phyloP scores from a whole-genome alignment of 2,113 vertebrate species.

The Corvus hawaiiensis region DNA sequence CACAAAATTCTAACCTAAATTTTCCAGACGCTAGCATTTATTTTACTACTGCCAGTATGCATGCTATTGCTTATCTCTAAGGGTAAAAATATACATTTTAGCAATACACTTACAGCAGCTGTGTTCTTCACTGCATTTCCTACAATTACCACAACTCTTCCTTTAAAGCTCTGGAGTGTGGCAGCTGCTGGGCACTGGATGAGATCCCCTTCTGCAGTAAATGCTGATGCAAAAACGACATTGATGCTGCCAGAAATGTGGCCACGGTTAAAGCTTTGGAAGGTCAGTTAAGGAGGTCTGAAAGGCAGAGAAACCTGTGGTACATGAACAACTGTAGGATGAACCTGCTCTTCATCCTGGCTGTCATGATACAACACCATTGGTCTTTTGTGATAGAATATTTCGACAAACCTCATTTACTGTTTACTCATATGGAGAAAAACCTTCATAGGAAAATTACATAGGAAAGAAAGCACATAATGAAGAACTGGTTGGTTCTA shows the following conservation, averaged over 20 bases:
- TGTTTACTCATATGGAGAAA: neutral
- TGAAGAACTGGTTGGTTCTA: neutral
- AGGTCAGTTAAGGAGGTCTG: conserved; percentile 71
- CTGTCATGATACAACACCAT: neutral
- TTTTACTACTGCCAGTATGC: neutral
- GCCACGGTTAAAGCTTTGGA: conserved; percentile 86
- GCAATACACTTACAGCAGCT: conserved; percentile 74
- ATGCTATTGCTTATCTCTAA: neutral
- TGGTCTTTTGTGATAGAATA: neutral
- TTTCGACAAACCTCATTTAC: neutral
- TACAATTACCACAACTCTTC: conserved; percentile 91
- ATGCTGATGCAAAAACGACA: conserved; percentile 81
- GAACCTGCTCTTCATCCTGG: neutral
- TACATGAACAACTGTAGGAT: neutral
- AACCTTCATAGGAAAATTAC: neutral
- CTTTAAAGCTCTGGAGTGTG: conserved; percentile 83
- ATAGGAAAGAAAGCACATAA: neutral
- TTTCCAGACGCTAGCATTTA: neutral
- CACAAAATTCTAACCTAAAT: neutral
- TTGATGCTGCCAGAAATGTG: conserved; percentile 94
- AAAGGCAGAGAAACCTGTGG: neutral
- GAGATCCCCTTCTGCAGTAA: conserved; percentile 84
- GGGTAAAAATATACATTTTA: neutral
- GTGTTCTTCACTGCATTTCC: conserved; percentile 83
- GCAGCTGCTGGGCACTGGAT: conserved; percentile 79